These are phyloP conservation scores for Pyrocoelia pectoralis DNA, from an alignment of 2,888 invertebrate genomes.

Conservation along the genomic window DNA sequence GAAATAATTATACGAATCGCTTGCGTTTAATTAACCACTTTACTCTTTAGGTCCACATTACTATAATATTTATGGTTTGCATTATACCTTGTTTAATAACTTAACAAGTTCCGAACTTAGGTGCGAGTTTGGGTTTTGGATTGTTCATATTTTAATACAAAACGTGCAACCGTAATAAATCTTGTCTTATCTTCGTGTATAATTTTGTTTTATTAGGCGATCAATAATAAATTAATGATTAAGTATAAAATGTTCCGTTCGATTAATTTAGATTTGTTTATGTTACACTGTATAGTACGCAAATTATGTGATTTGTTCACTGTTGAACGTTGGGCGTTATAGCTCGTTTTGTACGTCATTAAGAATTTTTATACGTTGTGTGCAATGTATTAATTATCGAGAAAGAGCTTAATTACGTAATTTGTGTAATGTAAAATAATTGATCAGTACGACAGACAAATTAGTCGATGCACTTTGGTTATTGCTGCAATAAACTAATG, in stretches of 20 bases:
- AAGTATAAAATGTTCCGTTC: neutral
- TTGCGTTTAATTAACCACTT: neutral
- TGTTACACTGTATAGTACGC: too few species aligned
- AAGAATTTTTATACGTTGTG: too few species aligned
- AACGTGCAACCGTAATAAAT: neutral
- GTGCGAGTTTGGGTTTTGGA: neutral
- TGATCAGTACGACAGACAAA: too few species aligned
- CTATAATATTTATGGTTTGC: neutral
- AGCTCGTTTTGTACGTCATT: too few species aligned
- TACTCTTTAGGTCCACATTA: neutral
- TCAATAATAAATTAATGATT: neutral
- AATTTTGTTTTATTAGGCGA: neutral
- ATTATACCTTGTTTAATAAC: conserved; percentile 1
- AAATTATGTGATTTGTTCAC: too few species aligned
- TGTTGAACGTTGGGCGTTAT: too few species aligned
- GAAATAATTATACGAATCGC: neutral
- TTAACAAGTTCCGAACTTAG: neutral
- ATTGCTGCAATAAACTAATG: too few species aligned
- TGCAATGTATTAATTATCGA: too few species aligned
- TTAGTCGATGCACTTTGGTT: too few species aligned
- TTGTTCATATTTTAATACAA: neutral
- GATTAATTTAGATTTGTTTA: too few species aligned
- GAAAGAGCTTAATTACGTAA: too few species aligned
- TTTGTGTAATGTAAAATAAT: too few species aligned
- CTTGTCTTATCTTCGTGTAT: neutral